Base-by-base conservation (phyloP, 2,888 invertebrate species). In the Cataglyphis rosenhaueri region DNA sequence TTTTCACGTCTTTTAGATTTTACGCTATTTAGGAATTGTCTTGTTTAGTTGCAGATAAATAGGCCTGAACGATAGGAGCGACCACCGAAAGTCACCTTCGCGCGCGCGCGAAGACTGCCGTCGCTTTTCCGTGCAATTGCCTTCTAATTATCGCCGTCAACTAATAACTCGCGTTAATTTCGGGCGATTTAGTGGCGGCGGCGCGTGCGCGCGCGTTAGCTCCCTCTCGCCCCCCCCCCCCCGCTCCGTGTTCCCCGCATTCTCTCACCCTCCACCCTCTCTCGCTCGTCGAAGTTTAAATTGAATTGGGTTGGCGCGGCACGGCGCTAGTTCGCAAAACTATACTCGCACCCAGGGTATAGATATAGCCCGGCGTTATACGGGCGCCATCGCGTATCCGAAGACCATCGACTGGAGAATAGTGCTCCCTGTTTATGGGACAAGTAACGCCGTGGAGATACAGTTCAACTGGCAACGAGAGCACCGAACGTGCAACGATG, bases 81-180 rank as follows among this genome's bases (percentile, higher is more conserved):
- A 75, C 81, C 82, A 88, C 87, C 82, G 86, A 83, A 85, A 86
- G 86, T 84, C 86, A 75, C 61, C 65, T 57, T 73, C 21, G 66
- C 76, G 78, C 70, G 81, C 81, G 82, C 52, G 52, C 52, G n/a
- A 52, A 52, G 73, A 82, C 84, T 82, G 83, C 85, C 85, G 87
- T 90, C 91, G 92, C 91, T 93, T 94, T 94, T 94, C 94, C 93
- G 87, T 92, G 91, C 94, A 94, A 94, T 94, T 94, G 93, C 93
- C 89, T 89, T 89, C 93, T 94, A 94, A 94, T 94, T 94, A 93
- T 94, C 92, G 89, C 91, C 92, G 91, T 92, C 91, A 93, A 94
- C 94, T 94, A 94, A 94, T 94, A 94, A 94, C 94, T 94, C 94
- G 93, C 91, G 92, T 94, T 94, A 94, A 94, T 93, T 94, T 93